Percentiles rank a stretch among this genome's conserved stretches.
Evolutionary conservation across 2,113 vertebrate genomes (phyloP).

Genomic region (Pluvianellus socialis): DNA sequence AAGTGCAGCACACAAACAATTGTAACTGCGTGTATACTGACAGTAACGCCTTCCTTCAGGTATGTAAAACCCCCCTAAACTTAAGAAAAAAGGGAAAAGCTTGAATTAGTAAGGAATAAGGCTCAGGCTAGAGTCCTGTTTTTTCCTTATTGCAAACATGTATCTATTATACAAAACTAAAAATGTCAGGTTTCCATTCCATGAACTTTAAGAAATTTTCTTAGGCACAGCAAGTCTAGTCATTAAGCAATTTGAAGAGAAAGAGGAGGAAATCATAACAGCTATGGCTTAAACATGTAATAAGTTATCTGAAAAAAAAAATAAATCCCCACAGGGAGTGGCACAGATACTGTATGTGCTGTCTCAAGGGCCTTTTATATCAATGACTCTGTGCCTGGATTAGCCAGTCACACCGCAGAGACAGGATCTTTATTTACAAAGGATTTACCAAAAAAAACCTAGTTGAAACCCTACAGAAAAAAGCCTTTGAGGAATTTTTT

Average conservation of each 20-base stretch:
- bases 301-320: not conserved
- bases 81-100: not conserved
- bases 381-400: not conserved
- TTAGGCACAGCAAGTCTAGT: not conserved
- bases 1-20: too few relatives aligned
- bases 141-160: not conserved
- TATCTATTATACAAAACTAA: not conserved
- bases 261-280: not conserved
- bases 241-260: not conserved
- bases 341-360: not conserved
- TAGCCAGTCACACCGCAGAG: not conserved
- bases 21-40: too few relatives aligned
- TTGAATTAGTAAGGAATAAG: not conserved
- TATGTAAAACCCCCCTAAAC: too few relatives aligned
- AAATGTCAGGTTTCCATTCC: not conserved
- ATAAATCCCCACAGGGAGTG: not conserved
- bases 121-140: not conserved
- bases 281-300: not conserved
- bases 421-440: not conserved
- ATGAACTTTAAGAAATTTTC: not conserved
- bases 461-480: not conserved
- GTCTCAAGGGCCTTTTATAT: not conserved
- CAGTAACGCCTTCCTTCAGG: too few relatives aligned
- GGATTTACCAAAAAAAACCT: not conserved
- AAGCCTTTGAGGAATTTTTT: not conserved